A percentile compares a stretch with the other conserved stretches of the same genome.
These are phyloP conservation scores for Antrozous pallidus DNA, from an alignment of 2,797 vertebrate genomes.

Conservation along the genomic window DNA sequence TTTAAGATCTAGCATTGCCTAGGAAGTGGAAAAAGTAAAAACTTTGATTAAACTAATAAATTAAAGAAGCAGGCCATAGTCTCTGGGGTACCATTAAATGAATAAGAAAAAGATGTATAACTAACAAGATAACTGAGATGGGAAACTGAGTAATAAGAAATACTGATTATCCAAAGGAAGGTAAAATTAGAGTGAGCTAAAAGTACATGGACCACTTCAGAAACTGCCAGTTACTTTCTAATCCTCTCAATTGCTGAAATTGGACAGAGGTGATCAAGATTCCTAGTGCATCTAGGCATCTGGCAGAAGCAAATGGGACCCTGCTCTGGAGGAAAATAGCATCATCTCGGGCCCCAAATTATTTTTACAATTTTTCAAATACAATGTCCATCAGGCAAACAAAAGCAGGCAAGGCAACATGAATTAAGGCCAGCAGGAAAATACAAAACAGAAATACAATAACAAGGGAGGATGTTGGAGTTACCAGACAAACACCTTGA, in stretches of 20 bases:
- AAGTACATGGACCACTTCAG: background rate
- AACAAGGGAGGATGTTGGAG: background rate
- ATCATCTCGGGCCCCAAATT: background rate
- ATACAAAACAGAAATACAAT: background rate
- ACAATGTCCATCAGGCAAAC: background rate
- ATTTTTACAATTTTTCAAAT: slow-evolving; percentile 34
- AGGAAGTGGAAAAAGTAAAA: slow-evolving; percentile 5
- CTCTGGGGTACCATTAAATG: background rate
- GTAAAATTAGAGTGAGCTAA: background rate
- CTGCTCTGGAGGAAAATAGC: background rate
- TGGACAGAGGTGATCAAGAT: background rate
- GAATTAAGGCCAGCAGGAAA: slow-evolving; percentile 7
- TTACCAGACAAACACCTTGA: background rate
- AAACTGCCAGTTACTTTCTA: background rate
- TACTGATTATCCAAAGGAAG: background rate
- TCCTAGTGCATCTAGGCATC: background rate
- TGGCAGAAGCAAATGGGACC: slow-evolving; percentile 32
- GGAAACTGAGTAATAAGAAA: background rate
- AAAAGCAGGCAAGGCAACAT: slow-evolving; percentile 13
- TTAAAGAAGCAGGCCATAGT: background rate
- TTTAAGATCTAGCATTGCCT: background rate
- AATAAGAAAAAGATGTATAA: background rate
- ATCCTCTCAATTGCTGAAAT: background rate
- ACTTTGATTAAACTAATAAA: background rate
- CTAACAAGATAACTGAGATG: background rate